phyloP scores from a whole-genome alignment of 2,113 vertebrate genomes.

The Meleagris gallopavo region DNA sequence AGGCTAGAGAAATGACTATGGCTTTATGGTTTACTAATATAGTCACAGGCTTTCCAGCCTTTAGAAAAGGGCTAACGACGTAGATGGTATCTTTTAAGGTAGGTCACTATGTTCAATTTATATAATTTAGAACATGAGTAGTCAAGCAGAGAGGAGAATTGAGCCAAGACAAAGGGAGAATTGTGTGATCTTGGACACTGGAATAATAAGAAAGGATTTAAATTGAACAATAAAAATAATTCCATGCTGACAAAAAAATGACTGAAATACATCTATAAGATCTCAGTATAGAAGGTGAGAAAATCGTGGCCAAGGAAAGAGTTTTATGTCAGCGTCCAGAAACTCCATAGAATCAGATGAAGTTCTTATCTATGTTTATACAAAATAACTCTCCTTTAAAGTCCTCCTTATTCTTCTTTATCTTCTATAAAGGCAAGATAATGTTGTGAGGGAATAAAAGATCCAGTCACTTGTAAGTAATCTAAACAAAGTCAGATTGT shows the following conservation, averaged over 20 bases:
- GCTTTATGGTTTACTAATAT: neutral
- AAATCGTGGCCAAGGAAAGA: neutral
- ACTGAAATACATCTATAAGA: neutral
- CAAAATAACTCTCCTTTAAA: no score
- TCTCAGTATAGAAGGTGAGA: neutral
- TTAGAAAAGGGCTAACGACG: neutral
- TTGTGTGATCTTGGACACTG: neutral
- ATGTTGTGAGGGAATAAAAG: neutral
- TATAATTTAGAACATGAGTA: neutral
- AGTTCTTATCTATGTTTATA: neutral
- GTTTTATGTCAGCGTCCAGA: neutral
- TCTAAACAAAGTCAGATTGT: neutral
- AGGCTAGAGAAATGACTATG: neutral
- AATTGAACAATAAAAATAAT: neutral
- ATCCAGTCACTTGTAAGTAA: neutral
- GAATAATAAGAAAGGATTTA: neutral
- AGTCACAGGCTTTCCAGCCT: neutral
- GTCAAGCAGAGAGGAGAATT: neutral
- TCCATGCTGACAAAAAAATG: neutral
- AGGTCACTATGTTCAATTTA: neutral
- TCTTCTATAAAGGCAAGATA: neutral
- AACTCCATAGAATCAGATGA: neutral
- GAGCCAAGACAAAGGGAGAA: neutral
- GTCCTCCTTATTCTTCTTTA: no score
- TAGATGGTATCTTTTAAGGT: neutral